Evolutionary conservation across 2,888 invertebrate species (phyloP).

Genomic region (Pseudeuparius sepicola): DNA sequence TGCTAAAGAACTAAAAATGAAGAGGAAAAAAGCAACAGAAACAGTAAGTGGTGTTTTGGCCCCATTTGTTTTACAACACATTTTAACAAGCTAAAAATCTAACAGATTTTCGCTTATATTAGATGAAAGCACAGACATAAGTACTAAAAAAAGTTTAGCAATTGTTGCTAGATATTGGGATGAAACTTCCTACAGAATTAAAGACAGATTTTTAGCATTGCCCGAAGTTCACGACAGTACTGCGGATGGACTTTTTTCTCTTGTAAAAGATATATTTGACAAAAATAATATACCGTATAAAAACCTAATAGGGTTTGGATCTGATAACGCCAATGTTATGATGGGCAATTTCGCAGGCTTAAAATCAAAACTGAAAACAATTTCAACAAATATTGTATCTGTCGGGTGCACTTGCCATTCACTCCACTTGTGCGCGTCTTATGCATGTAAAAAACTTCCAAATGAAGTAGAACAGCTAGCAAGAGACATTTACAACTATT

Average conservation of each 20-base stretch:
- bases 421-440: slow-evolving; percentile 2
- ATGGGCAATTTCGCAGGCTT: slow-evolving; percentile 3
- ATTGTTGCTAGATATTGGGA: slow-evolving; percentile 5
- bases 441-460: slow-evolving; percentile 7
- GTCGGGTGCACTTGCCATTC: slow-evolving; percentile 1
- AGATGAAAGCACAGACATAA: slow-evolving; percentile 4
- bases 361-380: slow-evolving; percentile 4
- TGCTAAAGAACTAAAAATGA: neutral
- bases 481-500: slow-evolving; percentile 3
- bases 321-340: slow-evolving; percentile 5
- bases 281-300: slow-evolving; percentile 5
- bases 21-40: neutral
- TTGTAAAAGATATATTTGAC: neutral
- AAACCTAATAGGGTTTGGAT: slow-evolving; percentile 6
- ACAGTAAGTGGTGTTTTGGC: no score
- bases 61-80: neutral
- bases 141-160: slow-evolving; percentile 4
- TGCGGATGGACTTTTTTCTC: slow-evolving; percentile 3
- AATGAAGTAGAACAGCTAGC: slow-evolving; percentile 1
- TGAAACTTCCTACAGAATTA: neutral
- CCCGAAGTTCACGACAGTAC: slow-evolving; percentile 1
- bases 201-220: slow-evolving; percentile 8
- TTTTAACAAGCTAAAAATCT: slow-evolving; percentile 1
- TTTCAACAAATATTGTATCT: slow-evolving; percentile 3
- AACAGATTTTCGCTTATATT: slow-evolving; percentile 6